Evolutionary conservation across 2,113 vertebrate genomes (phyloP).

Genomic region (Sylvilagus bachmani): DNA sequence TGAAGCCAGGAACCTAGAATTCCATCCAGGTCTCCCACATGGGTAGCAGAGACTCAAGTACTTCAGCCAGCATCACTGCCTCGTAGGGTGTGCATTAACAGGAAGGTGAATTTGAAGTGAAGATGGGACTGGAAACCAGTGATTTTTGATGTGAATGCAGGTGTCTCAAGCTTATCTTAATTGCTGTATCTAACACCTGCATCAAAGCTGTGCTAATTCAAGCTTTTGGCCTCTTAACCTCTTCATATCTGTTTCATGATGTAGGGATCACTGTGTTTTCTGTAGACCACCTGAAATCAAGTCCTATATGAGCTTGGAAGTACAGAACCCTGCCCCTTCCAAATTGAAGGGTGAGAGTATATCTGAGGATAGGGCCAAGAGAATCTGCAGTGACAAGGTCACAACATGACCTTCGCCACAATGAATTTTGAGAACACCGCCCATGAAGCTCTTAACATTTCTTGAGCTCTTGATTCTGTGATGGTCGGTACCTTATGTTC

Average conservation of each 20-base stretch:
- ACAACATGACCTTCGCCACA: not conserved
- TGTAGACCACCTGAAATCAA: not conserved
- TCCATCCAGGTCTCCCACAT: too few relatives aligned
- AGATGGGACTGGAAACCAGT: too few relatives aligned
- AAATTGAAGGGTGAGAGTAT: not conserved
- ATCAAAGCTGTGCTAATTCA: not conserved
- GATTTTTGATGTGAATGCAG: too few relatives aligned
- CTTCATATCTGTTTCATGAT: not conserved
- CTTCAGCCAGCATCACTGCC: too few relatives aligned
- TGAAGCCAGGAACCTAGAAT: too few relatives aligned
- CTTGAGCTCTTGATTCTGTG: not conserved
- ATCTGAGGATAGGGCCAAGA: not conserved
- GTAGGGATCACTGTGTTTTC: not conserved
- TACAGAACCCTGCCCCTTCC: not conserved
- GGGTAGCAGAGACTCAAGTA: too few relatives aligned
- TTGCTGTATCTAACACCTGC: too few relatives aligned
- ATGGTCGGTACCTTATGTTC: not conserved
- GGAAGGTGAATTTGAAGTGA: too few relatives aligned
- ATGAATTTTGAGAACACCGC: not conserved
- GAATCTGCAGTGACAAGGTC: not conserved
- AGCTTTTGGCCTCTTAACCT: not conserved
- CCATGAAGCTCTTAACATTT: not conserved
- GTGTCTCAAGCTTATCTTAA: too few relatives aligned
- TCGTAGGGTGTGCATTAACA: too few relatives aligned
- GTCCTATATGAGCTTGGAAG: slow-evolving; percentile 10